These are phyloP conservation scores for Siniperca chuatsi DNA, from an alignment of 2,113 vertebrate species.

Conservation along the genomic window DNA sequence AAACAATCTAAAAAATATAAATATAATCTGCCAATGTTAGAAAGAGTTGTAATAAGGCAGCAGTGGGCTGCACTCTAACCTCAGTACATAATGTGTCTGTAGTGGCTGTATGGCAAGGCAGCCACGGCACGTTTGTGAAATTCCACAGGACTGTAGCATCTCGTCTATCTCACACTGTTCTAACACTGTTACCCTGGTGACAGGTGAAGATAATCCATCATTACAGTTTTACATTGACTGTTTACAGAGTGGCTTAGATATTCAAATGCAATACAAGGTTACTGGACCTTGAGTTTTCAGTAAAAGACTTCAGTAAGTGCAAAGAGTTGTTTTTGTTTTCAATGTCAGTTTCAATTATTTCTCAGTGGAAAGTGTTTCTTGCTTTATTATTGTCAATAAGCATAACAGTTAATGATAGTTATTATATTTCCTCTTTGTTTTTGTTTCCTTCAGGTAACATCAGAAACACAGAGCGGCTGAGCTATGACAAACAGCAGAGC, in stretches of 20 bases:
- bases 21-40: not conserved
- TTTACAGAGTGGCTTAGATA: conserved; percentile 46
- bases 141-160: conserved; percentile 11
- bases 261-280: conserved; percentile 42
- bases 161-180: conserved; percentile 5
- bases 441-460: conserved; percentile 89
- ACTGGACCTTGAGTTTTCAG: conserved; percentile 29
- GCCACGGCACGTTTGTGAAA: not conserved
- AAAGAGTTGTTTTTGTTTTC: conserved; percentile 22
- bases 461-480: conserved; percentile 95
- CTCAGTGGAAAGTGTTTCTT: conserved; percentile 34
- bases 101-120: not conserved
- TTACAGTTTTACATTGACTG: conserved; percentile 28
- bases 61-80: not conserved
- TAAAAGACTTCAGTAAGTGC: conserved; percentile 31
- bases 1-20: not conserved
- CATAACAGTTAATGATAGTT: conserved; percentile 19
- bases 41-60: not conserved
- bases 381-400: conserved; percentile 33
- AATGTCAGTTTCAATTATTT: conserved; percentile 48
- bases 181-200: conserved; percentile 39
- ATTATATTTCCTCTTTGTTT: conserved; percentile 24
- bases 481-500: conserved; percentile 92
- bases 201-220: conserved; percentile 40
- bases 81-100: not conserved